These are phyloP conservation scores for Tiaroga cobitis DNA, from an alignment of 2,797 vertebrate genomes.

Conservation along the genomic window DNA sequence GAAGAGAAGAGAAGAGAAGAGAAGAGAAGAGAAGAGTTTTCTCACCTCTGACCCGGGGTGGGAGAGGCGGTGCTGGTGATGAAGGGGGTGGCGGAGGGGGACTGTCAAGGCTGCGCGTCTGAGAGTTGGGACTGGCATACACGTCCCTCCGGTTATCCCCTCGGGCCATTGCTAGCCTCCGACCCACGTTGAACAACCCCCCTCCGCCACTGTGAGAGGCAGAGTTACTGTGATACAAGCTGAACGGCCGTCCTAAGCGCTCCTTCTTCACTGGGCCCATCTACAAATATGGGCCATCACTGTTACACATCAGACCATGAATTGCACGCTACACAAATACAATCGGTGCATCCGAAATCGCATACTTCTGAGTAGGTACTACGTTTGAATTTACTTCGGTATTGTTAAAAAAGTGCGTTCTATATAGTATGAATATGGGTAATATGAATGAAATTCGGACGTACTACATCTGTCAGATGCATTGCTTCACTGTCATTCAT, in stretches of 20 bases:
- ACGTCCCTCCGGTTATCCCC: constrained; percentile 68
- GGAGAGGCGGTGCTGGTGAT: constrained; percentile 78
- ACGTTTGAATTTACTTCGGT: neutral
- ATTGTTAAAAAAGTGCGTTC: neutral
- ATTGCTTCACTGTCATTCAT: neutral
- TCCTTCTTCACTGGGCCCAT: constrained; percentile 79
- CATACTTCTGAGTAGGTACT: neutral
- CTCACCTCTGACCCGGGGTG: constrained; percentile 76
- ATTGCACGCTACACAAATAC: neutral
- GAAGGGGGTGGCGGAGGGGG: constrained; percentile 70
- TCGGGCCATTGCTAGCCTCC: constrained; percentile 72
- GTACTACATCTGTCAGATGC: neutral
- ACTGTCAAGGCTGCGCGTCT: constrained; percentile 62
- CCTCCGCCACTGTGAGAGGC: constrained; percentile 44
- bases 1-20: constrained; percentile 63
- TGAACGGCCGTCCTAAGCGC: constrained; percentile 72
- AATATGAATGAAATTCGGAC: neutral
- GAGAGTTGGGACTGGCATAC: constrained; percentile 37
- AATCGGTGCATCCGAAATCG: neutral
- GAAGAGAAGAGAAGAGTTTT: constrained; percentile 54
- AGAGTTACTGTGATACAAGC: constrained; percentile 68
- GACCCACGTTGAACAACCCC: constrained; percentile 71
- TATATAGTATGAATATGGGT: neutral
- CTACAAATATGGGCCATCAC: constrained; percentile 54
- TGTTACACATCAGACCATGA: neutral